These are phyloP conservation scores for Thaumetopoea pityocampa DNA, from an alignment of 1,140 invertebrate genomes.

Conservation along the genomic window DNA sequence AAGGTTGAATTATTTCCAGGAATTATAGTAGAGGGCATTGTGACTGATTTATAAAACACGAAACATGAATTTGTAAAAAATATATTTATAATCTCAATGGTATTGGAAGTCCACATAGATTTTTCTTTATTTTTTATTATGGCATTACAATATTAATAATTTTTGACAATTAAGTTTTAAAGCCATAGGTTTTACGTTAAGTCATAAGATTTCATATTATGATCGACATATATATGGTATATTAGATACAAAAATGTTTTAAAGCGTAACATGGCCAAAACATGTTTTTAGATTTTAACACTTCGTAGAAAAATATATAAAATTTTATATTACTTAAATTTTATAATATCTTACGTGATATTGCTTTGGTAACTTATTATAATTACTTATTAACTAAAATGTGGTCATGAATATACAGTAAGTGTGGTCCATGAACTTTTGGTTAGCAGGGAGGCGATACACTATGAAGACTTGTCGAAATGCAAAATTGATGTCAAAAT, in stretches of 20 bases:
- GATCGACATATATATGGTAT: constrained; percentile 36
- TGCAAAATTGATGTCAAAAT: too few relatives aligned
- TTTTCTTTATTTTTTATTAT: constrained; percentile 42
- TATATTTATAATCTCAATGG: constrained; percentile 69
- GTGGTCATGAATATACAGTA: constrained; percentile 8
- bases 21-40: constrained; percentile 80
- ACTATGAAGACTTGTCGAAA: too few relatives aligned
- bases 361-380: constrained; percentile 72
- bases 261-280: constrained; percentile 37
- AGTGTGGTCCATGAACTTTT: constrained; percentile 4
- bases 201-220: constrained; percentile 52
- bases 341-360: constrained; percentile 40
- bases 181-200: constrained; percentile 61
- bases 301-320: constrained; percentile 53
- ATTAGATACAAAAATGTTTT: constrained; percentile 48
- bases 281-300: constrained; percentile 28
- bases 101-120: constrained; percentile 51
- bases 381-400: constrained; percentile 34
- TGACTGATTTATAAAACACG: constrained; percentile 79
- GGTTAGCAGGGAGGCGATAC: constrained; percentile 7
- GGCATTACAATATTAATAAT: constrained; percentile 42
- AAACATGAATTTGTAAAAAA: constrained; percentile 51
- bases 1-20: constrained; percentile 79
- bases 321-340: constrained; percentile 18
- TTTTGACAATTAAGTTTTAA: constrained; percentile 58